phyloP scores from a whole-genome alignment of 1,140 invertebrate genomes.

The Lasioglossum baleicum region DNA sequence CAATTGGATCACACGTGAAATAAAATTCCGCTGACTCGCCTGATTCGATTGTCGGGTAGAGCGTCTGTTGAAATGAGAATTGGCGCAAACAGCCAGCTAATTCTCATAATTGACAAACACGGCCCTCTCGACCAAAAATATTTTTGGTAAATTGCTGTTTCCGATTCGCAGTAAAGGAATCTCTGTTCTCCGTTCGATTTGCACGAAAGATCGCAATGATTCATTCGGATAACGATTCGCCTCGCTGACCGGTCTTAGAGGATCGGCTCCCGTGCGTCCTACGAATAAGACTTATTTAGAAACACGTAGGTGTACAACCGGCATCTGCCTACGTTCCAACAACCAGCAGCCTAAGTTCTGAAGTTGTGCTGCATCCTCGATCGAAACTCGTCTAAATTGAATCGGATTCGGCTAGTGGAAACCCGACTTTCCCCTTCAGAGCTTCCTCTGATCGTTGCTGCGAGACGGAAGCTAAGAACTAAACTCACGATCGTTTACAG shows the following conservation, averaged over 20 bases:
- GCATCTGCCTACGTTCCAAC: slow-evolving; percentile 37
- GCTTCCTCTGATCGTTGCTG: background rate
- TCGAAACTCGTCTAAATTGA: background rate
- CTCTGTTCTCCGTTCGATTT: too few relatives aligned
- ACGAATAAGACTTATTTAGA: slow-evolving; percentile 54
- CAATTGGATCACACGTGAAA: too few relatives aligned
- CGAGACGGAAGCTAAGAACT: background rate
- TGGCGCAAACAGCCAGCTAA: too few relatives aligned
- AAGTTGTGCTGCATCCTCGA: slow-evolving; percentile 15
- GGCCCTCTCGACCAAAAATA: too few relatives aligned
- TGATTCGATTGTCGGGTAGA: too few relatives aligned
- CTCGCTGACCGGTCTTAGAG: background rate
- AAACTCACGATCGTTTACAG: background rate
- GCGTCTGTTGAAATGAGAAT: too few relatives aligned
- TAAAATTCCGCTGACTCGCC: too few relatives aligned
- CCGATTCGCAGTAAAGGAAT: too few relatives aligned
- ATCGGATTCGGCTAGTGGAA: background rate
- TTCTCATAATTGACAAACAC: too few relatives aligned
- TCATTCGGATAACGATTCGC: background rate
- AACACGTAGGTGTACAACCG: slow-evolving; percentile 44
- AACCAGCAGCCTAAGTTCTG: background rate
- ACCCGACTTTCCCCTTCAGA: background rate
- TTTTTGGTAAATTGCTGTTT: too few relatives aligned
- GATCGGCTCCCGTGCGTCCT: slow-evolving; percentile 6
- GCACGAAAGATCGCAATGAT: too few relatives aligned